A percentile compares a stretch with the other conserved stretches of the same genome.
Conservation (phyloP, 2,888 invertebrate genomes). For the Harmothoe impar region DNA sequence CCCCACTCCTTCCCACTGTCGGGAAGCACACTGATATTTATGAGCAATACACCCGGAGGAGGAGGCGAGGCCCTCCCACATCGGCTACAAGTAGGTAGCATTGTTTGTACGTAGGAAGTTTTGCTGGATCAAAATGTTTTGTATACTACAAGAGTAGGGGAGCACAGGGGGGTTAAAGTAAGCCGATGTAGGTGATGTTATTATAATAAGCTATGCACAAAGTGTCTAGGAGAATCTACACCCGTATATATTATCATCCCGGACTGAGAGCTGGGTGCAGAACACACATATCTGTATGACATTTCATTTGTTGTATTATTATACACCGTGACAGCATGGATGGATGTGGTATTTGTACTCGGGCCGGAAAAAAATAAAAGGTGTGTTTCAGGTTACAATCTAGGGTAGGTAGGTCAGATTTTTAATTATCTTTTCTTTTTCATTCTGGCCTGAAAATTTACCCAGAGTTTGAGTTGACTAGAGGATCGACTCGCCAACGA, state of each 20-base stretch:
- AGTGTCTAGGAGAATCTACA: background rate
- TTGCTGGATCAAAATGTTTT: constrained; percentile 58
- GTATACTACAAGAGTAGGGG: background rate
- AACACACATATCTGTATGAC: background rate
- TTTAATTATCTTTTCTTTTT: too few relatives aligned
- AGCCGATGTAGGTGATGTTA: background rate
- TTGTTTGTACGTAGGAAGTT: constrained; percentile 41
- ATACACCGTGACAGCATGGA: too few relatives aligned
- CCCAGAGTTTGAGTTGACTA: too few relatives aligned
- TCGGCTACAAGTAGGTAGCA: background rate
- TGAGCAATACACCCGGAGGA: background rate
- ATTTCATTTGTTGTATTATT: background rate
- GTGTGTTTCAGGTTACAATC: too few relatives aligned
- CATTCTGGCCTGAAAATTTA: too few relatives aligned
- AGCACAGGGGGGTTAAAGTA: background rate
- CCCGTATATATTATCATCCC: background rate
- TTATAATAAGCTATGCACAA: constrained; percentile 1
- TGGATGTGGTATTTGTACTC: too few relatives aligned
- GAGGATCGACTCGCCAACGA: too few relatives aligned
- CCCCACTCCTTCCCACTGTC: too few relatives aligned
- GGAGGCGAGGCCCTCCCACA: background rate
- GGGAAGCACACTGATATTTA: too few relatives aligned
- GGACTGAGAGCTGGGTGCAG: background rate
- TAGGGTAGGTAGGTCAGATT: too few relatives aligned
- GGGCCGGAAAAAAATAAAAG: too few relatives aligned